Evolutionary conservation across 2,113 vertebrate genomes (phyloP).

Genomic region (Chlamydotis undulata): DNA sequence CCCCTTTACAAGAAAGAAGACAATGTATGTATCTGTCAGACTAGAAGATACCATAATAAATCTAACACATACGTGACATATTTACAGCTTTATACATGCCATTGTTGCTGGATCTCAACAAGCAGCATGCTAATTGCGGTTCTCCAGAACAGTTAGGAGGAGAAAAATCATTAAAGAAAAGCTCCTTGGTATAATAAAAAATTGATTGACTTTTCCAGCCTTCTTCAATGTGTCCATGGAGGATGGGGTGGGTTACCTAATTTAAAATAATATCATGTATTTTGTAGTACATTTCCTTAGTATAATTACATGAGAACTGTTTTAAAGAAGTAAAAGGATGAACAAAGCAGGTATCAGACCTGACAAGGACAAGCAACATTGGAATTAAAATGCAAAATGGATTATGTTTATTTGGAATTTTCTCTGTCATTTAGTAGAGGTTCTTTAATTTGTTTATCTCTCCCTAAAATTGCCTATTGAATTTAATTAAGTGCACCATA

Average conservation of each 20-base stretch:
- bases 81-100: neutral
- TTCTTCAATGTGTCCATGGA: neutral
- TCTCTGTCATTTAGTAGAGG: slow-evolving; percentile 23
- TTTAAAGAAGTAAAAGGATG: neutral
- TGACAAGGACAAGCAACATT: neutral
- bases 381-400: slow-evolving; percentile 49
- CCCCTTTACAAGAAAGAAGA: neutral
- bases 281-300: neutral
- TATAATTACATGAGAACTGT: neutral
- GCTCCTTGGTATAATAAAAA: slow-evolving; percentile 15
- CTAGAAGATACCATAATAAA: neutral
- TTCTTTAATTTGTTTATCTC: slow-evolving; percentile 63
- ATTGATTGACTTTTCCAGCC: neutral
- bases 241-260: neutral
- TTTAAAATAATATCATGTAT: neutral
- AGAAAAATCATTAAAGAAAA: slow-evolving; percentile 28
- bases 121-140: slow-evolving; percentile 26
- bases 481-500: slow-evolving; percentile 60
- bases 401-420: slow-evolving; percentile 55
- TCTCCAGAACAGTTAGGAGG: slow-evolving; percentile 9
- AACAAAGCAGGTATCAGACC: neutral
- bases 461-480: slow-evolving; percentile 47
- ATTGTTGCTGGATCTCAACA: slow-evolving; percentile 42
- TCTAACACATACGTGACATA: neutral
- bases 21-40: neutral